Base-by-base conservation (phyloP, 2,888 invertebrate species). In the Rhogogaster chlorosoma region DNA sequence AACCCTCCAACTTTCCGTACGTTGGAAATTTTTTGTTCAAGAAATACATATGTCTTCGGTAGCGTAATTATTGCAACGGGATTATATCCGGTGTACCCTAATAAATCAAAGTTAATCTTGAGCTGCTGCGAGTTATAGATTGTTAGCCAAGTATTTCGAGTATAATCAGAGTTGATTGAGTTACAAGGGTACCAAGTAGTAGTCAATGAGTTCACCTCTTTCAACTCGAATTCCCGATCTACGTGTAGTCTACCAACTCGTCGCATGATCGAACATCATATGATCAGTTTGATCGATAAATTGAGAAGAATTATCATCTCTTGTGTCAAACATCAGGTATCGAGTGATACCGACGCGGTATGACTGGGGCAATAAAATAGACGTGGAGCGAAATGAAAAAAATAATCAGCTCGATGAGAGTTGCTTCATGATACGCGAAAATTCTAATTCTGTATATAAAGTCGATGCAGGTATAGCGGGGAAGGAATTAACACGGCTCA, bases 141-240 rank as follows among this genome's bases (percentile, higher is more conserved):
- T 77, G 53, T 53, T 77, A 53, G 49, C 77, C 15, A 77, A 53
- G 53, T 49, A 29, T 77, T 29, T 29, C 45, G 75, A 45, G 29
- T 45, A n/a, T n/a, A 45, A 75, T 75, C 42, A 75, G 77, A 32
- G 32, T 53, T 53, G 45, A 77, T 53, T 32, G 18, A 77, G 53
- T 77, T 77, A 77, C 32, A 29, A n/a, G 32, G 53, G 77, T 32
- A 77, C 53, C 49, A n/a, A 77, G 22, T 53, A 15, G 18, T n/a
- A 53, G 32, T 77, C 77, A 53, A 22, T 49, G 49, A 32, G 29
- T 77, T 22, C 7, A 32, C n/a, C 53, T 77, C n/a, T 22, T 49
- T 53, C 49, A 32, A 1, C 32, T 18, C n/a, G 7, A 53, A 53
- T 53, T 4, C n/a, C 1, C 53, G 53, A 53, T 53, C 53, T 53